Conservation (phyloP, 2,797 vertebrate species). For the Setipinna tenuifilis region DNA sequence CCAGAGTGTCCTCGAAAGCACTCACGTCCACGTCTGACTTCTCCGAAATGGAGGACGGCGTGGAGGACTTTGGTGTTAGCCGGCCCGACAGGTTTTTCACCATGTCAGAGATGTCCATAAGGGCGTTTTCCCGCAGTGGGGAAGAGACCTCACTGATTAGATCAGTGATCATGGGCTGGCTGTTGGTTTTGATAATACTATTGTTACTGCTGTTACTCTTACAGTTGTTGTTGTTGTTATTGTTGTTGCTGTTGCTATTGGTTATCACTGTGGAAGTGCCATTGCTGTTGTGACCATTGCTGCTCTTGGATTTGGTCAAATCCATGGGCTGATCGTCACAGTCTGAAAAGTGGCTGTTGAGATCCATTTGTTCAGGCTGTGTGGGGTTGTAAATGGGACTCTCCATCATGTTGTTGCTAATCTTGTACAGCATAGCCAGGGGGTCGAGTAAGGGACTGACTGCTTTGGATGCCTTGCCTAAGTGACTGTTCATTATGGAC, state of each 20-base stretch:
- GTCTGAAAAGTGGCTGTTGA: conserved; percentile 86
- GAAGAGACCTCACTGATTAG: conserved; percentile 80
- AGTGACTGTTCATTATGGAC: conserved; percentile 97
- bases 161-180: conserved; percentile 64
- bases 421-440: conserved; percentile 93
- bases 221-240: conserved; percentile 64
- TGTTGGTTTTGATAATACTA: conserved; percentile 36
- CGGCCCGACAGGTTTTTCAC: conserved; percentile 97
- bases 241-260: conserved; percentile 61
- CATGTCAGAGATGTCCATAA: conserved; percentile 99
- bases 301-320: conserved; percentile 93
- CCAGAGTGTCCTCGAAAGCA: conserved; percentile 91
- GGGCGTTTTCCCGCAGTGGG: conserved; percentile 90
- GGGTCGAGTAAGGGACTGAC: conserved; percentile 89
- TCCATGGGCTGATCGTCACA: conserved; percentile 96
- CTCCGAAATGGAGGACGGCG: conserved; percentile 92
- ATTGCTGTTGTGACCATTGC: conserved; percentile 51
- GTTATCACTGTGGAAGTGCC: conserved; percentile 54
- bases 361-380: conserved; percentile 84
- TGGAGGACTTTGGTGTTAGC: conserved; percentile 96
- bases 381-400: conserved; percentile 87
- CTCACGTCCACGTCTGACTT: conserved; percentile 92
- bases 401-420: conserved; percentile 97
- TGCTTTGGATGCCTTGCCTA: conserved; percentile 93
- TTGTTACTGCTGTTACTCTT: conserved; percentile 68